These are phyloP conservation scores for Otolemur crassicaudatus DNA, from an alignment of 2,797 vertebrate genomes.

Conservation along the genomic window DNA sequence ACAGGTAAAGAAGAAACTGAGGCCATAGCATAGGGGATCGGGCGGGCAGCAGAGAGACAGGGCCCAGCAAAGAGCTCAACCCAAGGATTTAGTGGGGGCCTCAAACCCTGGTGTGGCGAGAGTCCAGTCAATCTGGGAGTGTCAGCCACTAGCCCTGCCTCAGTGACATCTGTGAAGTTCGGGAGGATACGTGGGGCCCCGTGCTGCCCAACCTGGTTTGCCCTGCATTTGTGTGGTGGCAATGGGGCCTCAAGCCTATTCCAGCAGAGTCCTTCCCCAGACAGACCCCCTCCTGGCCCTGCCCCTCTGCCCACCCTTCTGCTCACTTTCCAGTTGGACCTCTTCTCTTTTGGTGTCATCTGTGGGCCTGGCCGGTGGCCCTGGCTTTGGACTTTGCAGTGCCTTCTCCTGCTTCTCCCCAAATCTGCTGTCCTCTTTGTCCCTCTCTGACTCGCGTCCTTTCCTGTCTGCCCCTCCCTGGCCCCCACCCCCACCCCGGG, in stretches of 20 bases:
- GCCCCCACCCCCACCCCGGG: background rate
- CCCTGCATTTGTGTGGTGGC: background rate
- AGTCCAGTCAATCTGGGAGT: background rate
- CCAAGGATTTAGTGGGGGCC: background rate
- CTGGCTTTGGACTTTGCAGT: conserved; percentile 30
- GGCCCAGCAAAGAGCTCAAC: background rate
- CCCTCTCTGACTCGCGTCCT: conserved; percentile 55
- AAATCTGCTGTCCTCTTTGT: conserved; percentile 37
- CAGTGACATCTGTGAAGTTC: background rate
- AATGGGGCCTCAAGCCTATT: background rate
- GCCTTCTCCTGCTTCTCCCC: conserved; percentile 36
- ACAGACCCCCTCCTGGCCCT: background rate
- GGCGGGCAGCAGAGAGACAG: background rate
- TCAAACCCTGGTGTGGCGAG: background rate
- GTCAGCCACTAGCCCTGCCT: background rate
- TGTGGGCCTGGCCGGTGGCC: conserved; percentile 1
- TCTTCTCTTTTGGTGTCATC: background rate
- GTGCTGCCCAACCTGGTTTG: background rate
- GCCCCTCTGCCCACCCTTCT: background rate
- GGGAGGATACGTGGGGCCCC: background rate
- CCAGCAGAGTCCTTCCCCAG: background rate
- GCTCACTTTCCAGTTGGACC: background rate
- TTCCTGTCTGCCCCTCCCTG: conserved; percentile 54
- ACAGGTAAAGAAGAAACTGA: background rate
- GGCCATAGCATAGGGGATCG: background rate